Percentiles rank a stretch among this genome's conserved stretches.
Evolutionary conservation across 2,113 vertebrate species (phyloP).

Genomic region (Reinhardtius hippoglossoides): DNA sequence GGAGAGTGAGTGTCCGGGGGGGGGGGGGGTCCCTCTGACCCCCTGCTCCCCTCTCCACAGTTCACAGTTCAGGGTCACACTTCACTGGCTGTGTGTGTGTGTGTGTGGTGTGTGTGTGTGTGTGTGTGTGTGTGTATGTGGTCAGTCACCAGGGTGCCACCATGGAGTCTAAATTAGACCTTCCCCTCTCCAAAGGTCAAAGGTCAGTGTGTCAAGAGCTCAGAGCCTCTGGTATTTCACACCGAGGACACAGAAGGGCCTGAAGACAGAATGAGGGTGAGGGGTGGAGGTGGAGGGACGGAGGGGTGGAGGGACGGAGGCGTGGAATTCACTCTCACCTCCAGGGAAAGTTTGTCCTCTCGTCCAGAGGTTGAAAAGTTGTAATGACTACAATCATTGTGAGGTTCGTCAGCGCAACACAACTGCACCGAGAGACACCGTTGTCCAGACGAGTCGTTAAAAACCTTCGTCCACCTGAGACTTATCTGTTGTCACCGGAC

Average conservation of each 20-base stretch:
- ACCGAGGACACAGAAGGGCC: constrained; percentile 14
- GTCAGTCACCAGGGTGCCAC: constrained; percentile 64
- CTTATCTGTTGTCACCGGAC: neutral
- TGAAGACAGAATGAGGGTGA: neutral
- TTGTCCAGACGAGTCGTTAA: neutral
- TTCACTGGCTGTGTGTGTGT: constrained; percentile 25
- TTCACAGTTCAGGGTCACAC: constrained; percentile 49
- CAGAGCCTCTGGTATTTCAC: constrained; percentile 74
- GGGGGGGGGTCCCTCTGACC: constrained; percentile 25
- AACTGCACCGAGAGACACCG: neutral
- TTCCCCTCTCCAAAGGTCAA: constrained; percentile 61
- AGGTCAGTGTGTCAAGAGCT: constrained; percentile 57
- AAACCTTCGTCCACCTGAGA: neutral
- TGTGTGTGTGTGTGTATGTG: constrained; percentile 30
- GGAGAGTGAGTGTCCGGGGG: constrained; percentile 15
- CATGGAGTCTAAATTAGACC: constrained; percentile 55
- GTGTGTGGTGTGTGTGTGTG: constrained; percentile 29
- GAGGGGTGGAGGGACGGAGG: constrained; percentile 4
- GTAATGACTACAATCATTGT: constrained; percentile 2
- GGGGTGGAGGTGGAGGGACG: neutral
- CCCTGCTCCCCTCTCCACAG: neutral
- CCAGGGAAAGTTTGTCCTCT: neutral
- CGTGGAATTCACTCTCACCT: constrained; percentile 30
- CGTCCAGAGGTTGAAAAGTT: constrained; percentile 4
- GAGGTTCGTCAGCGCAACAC: neutral